Evolutionary conservation across 2,113 vertebrate genomes (phyloP).

Genomic region (Callionymus lyra): DNA sequence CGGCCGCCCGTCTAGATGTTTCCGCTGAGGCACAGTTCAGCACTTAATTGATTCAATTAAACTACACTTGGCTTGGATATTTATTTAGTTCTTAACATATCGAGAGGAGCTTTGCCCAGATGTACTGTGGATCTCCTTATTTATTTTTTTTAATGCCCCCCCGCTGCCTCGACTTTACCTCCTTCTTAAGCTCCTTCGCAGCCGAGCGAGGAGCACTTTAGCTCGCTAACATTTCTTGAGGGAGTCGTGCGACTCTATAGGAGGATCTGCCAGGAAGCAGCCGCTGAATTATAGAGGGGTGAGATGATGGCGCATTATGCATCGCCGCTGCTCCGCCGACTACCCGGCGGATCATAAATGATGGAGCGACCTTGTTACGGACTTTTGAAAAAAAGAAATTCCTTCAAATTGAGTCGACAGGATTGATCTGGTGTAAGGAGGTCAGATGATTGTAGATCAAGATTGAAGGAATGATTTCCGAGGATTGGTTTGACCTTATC

Average conservation of each 20-base stretch:
- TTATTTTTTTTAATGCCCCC: not conserved
- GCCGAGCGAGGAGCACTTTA: slow-evolving; percentile 64
- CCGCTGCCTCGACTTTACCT: not conserved
- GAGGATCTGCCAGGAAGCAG: slow-evolving; percentile 16
- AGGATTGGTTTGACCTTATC: slow-evolving; percentile 35
- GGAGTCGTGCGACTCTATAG: not conserved
- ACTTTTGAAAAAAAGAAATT: no score
- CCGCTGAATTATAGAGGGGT: slow-evolving; percentile 44
- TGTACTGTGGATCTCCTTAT: not conserved
- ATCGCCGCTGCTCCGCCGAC: slow-evolving; percentile 36
- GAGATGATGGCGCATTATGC: slow-evolving; percentile 47
- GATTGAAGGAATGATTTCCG: slow-evolving; percentile 24
- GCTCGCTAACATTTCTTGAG: slow-evolving; percentile 8
- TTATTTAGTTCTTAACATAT: slow-evolving; percentile 35
- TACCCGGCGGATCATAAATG: slow-evolving; percentile 27
- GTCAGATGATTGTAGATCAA: slow-evolving; percentile 29
- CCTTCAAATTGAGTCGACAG: no score
- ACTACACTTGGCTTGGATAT: slow-evolving; percentile 26
- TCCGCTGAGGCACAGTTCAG: slow-evolving; percentile 23
- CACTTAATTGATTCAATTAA: slow-evolving; percentile 56
- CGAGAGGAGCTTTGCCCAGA: slow-evolving; percentile 16
- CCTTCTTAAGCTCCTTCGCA: slow-evolving; percentile 3
- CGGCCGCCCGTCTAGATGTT: slow-evolving; percentile 24
- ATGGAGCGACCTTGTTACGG: no score
- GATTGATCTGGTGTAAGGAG: slow-evolving; percentile 14